Conservation (phyloP, 2,888 invertebrate genomes). For the Ormia ochracea region DNA sequence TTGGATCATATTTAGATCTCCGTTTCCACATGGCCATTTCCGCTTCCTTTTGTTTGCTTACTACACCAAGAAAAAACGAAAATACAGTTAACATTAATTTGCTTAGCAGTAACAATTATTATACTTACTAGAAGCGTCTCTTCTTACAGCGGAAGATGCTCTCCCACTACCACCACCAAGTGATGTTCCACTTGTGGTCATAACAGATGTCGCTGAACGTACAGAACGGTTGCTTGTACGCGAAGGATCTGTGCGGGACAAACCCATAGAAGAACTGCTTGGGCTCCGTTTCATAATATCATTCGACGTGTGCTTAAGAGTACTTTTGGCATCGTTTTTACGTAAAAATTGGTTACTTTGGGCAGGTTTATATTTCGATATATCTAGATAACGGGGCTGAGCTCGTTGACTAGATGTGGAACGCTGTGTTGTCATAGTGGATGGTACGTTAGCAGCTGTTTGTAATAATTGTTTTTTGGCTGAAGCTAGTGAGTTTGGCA, state of each 20-base stretch:
- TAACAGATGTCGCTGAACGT: conserved; percentile 71
- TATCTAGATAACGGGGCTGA: conserved; percentile 80
- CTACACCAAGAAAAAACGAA: conserved; percentile 71
- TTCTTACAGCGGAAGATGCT: conserved; percentile 70
- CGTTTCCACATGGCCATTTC: conserved; percentile 97
- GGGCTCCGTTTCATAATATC: conserved; percentile 74
- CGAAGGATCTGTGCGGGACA: conserved; percentile 72
- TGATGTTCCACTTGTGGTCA: conserved; percentile 71
- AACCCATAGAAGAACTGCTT: conserved; percentile 74
- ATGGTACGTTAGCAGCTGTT: conserved; percentile 68
- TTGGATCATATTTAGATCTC: conserved; percentile 95
- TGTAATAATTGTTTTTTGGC: conserved; percentile 76
- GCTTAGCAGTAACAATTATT: background rate
- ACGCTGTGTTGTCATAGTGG: conserved; percentile 55
- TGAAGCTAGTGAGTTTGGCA: conserved; percentile 75
- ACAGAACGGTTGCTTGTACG: conserved; percentile 75
- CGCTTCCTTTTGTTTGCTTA: conserved; percentile 84
- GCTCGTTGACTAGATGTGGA: conserved; percentile 68
- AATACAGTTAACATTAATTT: background rate
- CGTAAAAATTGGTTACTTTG: conserved; percentile 78
- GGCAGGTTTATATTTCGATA: conserved; percentile 80
- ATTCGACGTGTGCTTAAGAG: conserved; percentile 69
- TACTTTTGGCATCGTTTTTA: conserved; percentile 79
- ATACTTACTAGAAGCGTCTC: conserved; percentile 73
- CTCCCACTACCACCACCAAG: conserved; percentile 65